These are phyloP conservation scores for Plagodis dolabraria DNA, from an alignment of 2,888 invertebrate genomes.

Conservation along the genomic window DNA sequence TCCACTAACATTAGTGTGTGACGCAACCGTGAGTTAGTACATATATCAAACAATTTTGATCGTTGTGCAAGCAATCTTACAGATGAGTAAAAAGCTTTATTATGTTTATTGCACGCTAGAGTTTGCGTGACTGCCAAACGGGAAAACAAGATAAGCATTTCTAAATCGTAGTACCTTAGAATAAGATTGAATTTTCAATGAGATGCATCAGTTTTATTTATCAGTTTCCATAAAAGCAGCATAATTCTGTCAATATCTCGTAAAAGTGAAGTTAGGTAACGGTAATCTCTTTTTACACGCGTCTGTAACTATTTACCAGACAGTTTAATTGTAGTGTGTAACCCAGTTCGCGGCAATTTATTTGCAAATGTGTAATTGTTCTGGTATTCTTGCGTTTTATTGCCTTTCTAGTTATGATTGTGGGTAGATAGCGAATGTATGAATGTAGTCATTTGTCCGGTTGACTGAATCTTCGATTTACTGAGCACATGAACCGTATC, in stretches of 20 bases:
- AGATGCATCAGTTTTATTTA: background rate
- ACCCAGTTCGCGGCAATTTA: conserved; percentile 43
- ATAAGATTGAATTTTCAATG: conserved; percentile 11
- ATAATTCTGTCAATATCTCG: conserved; percentile 27
- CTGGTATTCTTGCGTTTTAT: conserved; percentile 23
- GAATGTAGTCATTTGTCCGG: conserved; percentile 14
- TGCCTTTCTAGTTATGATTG: conserved; percentile 18
- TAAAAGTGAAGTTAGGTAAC: conserved; percentile 27
- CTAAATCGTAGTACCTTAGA: background rate
- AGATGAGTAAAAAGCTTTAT: conserved; percentile 24
- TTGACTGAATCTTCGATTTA: conserved; percentile 8
- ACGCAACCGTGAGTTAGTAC: conserved; percentile 67
- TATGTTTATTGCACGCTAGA: conserved; percentile 28
- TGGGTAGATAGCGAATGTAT: background rate
- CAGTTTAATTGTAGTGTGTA: conserved; percentile 46
- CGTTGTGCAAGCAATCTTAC: conserved; percentile 60
- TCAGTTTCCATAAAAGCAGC: conserved; percentile 16
- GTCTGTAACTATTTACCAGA: conserved; percentile 45
- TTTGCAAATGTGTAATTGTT: conserved; percentile 41
- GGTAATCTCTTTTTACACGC: conserved; percentile 43
- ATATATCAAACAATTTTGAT: conserved; percentile 64
- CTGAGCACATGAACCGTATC: background rate
- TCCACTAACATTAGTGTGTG: conserved; percentile 69
- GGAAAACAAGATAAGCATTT: background rate
- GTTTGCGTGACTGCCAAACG: conserved; percentile 54